Base-by-base conservation (phyloP, 2,888 invertebrate species). In the Netelia virgata region DNA sequence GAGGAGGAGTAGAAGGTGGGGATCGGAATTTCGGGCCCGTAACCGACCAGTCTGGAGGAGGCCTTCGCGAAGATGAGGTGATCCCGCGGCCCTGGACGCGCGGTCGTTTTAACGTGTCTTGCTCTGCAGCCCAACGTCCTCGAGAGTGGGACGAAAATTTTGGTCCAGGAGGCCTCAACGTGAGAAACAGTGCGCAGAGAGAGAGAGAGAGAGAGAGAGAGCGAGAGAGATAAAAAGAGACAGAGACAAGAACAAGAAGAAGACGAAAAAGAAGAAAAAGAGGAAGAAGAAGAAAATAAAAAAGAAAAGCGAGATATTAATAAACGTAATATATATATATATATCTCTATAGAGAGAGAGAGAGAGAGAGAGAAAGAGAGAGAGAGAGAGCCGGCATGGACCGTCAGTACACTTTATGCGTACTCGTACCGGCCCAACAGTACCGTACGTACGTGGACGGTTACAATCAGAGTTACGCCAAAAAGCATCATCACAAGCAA, bases 11-110 rank as follows among this genome's bases (percentile, higher is more conserved):
- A 82, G 87, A 89, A 92, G 92, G 93, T 92, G 92, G 93, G 93
- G 93, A 92, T 92, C 87, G 93, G 93, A 93, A 93, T 93, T 93
- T 93, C 91, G 93, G 93, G 91, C 91, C 91, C 91, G 91, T 91
- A 90, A 91, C 90, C 91, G 92, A 90, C 92, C 93, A 93, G 93
- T 93, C 93, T 93, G 91, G 91, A 91, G 90, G 90, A 93, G 92
- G 91, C 93, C 92, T 93, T 93, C 91, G 91, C 90, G 90, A 92
- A 91, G 93, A 91, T 92, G 92, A 93, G 93, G 90, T 90, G 91
- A 92, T 89, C 88, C 70, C 87, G 87, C 87, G 86, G 80, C 61
- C 55, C 63, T 36, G 70, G 64, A 78, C 74, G 80, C 86, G 84
- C 83, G 84, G 83, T 18, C 81, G 81, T 86, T 85, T 79, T 50